A percentile compares a stretch with the other conserved stretches of the same genome.
phyloP scores from a whole-genome alignment of 2,888 invertebrate genomes.

The Anoncus sp. region DNA sequence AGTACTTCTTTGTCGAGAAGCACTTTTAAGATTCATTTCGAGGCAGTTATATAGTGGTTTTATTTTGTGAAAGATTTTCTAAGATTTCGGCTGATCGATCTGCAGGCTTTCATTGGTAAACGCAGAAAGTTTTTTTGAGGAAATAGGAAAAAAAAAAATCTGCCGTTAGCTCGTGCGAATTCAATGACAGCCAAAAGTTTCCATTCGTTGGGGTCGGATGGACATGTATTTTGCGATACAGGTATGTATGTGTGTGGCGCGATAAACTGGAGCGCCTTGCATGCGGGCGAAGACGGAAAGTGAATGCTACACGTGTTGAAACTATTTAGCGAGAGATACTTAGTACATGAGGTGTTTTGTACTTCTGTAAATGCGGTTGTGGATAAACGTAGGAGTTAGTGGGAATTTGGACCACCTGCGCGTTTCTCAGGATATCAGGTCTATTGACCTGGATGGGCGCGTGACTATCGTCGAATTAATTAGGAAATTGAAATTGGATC shows the following conservation, averaged over 20 bases:
- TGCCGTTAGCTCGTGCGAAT: not conserved
- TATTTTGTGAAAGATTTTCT: not conserved
- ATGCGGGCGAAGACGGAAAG: constrained; percentile 27
- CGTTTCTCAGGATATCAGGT: too few species aligned
- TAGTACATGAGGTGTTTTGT: too few species aligned
- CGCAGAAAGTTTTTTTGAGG: not conserved
- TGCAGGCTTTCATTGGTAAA: not conserved
- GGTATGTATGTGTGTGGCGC: constrained; percentile 1
- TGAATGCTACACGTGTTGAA: constrained; percentile 42
- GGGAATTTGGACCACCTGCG: too few species aligned
- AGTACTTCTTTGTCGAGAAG: not conserved
- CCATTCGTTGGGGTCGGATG: not conserved
- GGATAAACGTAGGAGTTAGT: too few species aligned
- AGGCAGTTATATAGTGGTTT: not conserved
- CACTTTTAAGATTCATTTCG: not conserved
- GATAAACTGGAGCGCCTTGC: not conserved
- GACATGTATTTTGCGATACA: not conserved
- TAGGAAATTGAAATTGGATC: too few species aligned
- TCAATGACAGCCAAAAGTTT: not conserved
- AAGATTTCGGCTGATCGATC: not conserved
- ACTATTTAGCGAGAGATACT: constrained; percentile 46
- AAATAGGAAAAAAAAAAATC: too few species aligned
- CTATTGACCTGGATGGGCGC: too few species aligned
- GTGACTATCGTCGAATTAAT: too few species aligned
- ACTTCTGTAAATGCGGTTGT: too few species aligned